Evolutionary conservation across 1,140 invertebrate species (phyloP), one percentile per base, ranked within the genome.

Genomic region (Cyrtorhinus lividipennis): DNA sequence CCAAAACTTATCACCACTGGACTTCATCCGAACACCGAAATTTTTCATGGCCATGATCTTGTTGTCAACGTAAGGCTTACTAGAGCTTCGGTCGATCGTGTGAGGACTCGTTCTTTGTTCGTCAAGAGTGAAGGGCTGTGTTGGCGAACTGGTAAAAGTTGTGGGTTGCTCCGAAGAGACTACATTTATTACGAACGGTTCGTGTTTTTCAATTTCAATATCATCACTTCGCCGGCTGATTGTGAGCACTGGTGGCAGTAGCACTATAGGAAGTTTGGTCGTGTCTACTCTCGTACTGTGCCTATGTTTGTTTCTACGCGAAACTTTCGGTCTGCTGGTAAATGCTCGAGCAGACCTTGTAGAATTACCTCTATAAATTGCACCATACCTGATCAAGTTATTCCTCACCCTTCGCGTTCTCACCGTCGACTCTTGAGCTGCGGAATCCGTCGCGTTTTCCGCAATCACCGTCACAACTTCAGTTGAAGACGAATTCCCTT

Each of bases 261-360:
- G 38, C 8, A 64, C 30, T n/a, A 60, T 22, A 24, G 63, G 38
- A 1, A 59, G 58, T 24, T 56, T 60, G 1, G 24, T 8, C 20
- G 1, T 26, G 3, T 60, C 22, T 2, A 64, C 63, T 44, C 48
- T 48, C 10, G 63, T 64, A 25, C 63, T 64, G 23, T 64, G 63
- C 20, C 63, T 10, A 20, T 53, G 48, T 53, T 15, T 15, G 20
- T 53, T 20, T 53, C 20, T 53, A 13, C 48, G 8, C 5, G 48
- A 53, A 12, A 20, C 10, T 22, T 22, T 12, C 8, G 48, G 48
- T 12, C 48, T 12, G 5, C 20, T 8, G 20, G 48, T 15, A 20
- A 53, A 53, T 20, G 30, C 30, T 38, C 30, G 5, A 38, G 30
- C 15, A 38, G 30, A 8, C 30, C 30, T 38, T 5, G 15, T 38